These are phyloP conservation scores for Lordiphosa mommai DNA, from an alignment of 1,140 invertebrate genomes.

Conservation along the genomic window DNA sequence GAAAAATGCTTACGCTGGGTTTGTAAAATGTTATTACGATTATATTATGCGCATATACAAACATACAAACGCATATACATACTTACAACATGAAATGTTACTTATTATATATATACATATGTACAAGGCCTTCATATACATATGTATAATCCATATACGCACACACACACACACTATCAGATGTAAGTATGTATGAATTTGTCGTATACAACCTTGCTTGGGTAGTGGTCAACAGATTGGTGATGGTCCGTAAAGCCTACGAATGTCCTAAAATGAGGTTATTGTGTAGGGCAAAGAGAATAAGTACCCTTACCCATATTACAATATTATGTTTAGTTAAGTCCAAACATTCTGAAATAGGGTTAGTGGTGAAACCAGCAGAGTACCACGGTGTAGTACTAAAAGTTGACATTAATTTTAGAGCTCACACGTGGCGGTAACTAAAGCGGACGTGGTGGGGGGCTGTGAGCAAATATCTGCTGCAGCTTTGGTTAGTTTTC, in stretches of 20 bases:
- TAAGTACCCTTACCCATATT: conserved; percentile 24
- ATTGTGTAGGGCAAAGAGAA: conserved; percentile 27
- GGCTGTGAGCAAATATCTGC: conserved; percentile 22
- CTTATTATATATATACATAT: conserved; percentile 15
- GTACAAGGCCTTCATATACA: conserved; percentile 10
- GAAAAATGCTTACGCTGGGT: conserved; percentile 75
- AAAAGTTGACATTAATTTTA: conserved; percentile 69
- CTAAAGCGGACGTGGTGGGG: conserved; percentile 17
- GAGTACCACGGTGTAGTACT: conserved; percentile 45
- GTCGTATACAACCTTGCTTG: conserved; percentile 36
- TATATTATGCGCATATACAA: conserved; percentile 65
- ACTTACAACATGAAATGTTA: conserved; percentile 5
- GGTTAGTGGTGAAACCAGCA: conserved; percentile 67
- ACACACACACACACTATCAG: not conserved
- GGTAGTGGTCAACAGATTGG: conserved; percentile 69
- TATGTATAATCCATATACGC: conserved; percentile 23
- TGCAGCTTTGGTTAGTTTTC: conserved; percentile 5
- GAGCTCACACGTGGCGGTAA: conserved; percentile 60
- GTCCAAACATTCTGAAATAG: conserved; percentile 40
- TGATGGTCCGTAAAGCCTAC: conserved; percentile 56
- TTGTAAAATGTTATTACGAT: conserved; percentile 73
- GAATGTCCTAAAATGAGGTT: conserved; percentile 62
- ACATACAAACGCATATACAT: conserved; percentile 13
- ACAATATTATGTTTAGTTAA: conserved; percentile 67
- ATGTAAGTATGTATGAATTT: conserved; percentile 19